Base-by-base conservation (phyloP, 2,888 invertebrate genomes). In the Netelia fuscicornis region DNA sequence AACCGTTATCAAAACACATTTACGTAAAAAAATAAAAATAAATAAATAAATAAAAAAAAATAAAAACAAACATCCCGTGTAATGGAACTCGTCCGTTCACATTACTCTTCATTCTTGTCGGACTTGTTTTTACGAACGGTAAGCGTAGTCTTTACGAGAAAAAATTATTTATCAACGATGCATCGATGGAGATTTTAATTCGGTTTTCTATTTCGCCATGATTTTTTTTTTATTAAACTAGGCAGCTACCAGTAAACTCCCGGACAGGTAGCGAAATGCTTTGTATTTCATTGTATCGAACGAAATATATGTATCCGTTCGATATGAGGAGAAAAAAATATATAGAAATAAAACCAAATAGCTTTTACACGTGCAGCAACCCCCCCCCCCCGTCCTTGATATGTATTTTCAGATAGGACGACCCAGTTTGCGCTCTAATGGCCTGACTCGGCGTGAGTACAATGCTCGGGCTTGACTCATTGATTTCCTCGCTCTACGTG, bases 401-500 rank as follows among this genome's bases (percentile, higher is more conserved):
- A 77, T 74, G 74, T 67, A 67, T 84, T 82, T 70, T 56, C 62
- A 77, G 84, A 86, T 83, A 81, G 75, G 70, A 78, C 81, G 86
- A 86, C 86, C 86, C 72, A 86, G 82, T 86, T 86, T 78, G 58
- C 75, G 80, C 81, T 84, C 78, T 86, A 84, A 86, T 86, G 78
- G 79, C 65, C 72, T 86, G 84, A 81, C 84, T 17, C 84, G 17
- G 44, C 5, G 78, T 58, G 70, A 58, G 67, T 81, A 85, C 84
- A 86, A 86, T 83, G 71, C 83, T 78, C 67, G 58, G 20, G 67
- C 77, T 72, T 79, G 68, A 70, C 65, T 78, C 84, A 86, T 86
- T 86, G 84, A 84, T 84, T 84, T 81, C 71, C 81, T 81, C 54
- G 11, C 60, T 54, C 44, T 42, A 23, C 44, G 42, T 56, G 58